Evolutionary conservation across 2,797 vertebrate genomes (phyloP).

Genomic region (Australoheros facetus): DNA sequence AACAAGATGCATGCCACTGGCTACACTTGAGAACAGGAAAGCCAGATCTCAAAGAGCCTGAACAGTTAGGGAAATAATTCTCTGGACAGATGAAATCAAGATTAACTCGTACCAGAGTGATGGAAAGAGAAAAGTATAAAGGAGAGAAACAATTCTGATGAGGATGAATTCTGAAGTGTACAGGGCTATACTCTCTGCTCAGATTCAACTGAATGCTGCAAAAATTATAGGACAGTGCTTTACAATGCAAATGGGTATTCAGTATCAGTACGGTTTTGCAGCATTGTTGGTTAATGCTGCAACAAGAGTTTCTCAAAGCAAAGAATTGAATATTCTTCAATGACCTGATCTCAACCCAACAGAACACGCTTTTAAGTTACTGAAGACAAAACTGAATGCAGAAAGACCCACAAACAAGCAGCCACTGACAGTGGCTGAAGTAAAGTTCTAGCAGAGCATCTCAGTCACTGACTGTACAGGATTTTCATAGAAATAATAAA

Average conservation of each 20-base stretch:
- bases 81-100: too few species aligned
- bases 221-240: too few species aligned
- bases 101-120: too few species aligned
- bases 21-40: too few species aligned
- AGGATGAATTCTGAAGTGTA: background rate
- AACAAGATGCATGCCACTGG: too few species aligned
- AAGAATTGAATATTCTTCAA: background rate
- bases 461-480: background rate
- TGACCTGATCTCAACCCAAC: background rate
- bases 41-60: too few species aligned
- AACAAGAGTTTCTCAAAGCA: background rate
- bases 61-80: too few species aligned
- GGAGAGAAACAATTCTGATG: background rate
- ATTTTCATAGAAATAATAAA: background rate
- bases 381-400: background rate
- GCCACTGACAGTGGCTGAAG: background rate
- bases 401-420: background rate
- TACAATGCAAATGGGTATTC: too few species aligned
- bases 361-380: background rate
- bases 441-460: background rate
- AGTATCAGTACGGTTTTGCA: too few species aligned
- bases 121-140: too few species aligned
- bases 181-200: background rate
- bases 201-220: background rate
- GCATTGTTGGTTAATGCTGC: background rate